phyloP scores from a whole-genome alignment of 2,797 vertebrate genomes.

The Cirrhinus molitorella region DNA sequence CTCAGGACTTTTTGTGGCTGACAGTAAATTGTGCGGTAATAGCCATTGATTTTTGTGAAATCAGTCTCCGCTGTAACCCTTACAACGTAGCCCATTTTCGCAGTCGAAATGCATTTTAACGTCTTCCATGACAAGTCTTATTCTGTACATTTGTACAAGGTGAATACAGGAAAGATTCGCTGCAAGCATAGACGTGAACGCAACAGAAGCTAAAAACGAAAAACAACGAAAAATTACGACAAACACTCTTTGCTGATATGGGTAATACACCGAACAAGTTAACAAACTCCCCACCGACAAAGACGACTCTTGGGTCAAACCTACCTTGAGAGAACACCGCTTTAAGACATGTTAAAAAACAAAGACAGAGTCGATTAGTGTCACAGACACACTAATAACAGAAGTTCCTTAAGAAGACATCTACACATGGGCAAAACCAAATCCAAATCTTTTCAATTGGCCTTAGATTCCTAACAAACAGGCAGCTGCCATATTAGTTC shows the following conservation, averaged over 20 bases:
- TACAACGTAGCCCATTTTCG: slow-evolving; percentile 16
- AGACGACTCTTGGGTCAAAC: slow-evolving; percentile 62
- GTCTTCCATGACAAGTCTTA: slow-evolving; percentile 32
- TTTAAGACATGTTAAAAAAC: slow-evolving; percentile 70
- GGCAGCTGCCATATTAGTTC: background rate
- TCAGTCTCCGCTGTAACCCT: slow-evolving; percentile 27
- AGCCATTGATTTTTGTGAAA: slow-evolving; percentile 26
- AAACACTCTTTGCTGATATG: slow-evolving; percentile 61
- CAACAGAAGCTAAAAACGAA: slow-evolving; percentile 35
- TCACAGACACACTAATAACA: slow-evolving; percentile 53
- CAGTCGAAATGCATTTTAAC: slow-evolving; percentile 29
- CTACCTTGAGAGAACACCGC: slow-evolving; percentile 71
- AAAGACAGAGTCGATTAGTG: slow-evolving; percentile 68
- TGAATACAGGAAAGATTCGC: slow-evolving; percentile 39
- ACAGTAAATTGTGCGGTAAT: slow-evolving; percentile 11
- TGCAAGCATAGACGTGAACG: slow-evolving; percentile 49
- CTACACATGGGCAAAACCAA: slow-evolving; percentile 32
- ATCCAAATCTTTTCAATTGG: slow-evolving; percentile 7
- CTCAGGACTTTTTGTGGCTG: slow-evolving; percentile 19
- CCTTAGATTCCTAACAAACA: background rate
- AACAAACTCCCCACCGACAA: slow-evolving; percentile 62
- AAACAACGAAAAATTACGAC: slow-evolving; percentile 53
- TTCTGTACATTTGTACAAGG: slow-evolving; percentile 40
- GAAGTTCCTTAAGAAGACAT: slow-evolving; percentile 38
- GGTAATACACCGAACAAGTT: slow-evolving; percentile 59